These are phyloP conservation scores for Mormyrus iriodes DNA, from an alignment of 2,113 vertebrate genomes.

Conservation along the genomic window DNA sequence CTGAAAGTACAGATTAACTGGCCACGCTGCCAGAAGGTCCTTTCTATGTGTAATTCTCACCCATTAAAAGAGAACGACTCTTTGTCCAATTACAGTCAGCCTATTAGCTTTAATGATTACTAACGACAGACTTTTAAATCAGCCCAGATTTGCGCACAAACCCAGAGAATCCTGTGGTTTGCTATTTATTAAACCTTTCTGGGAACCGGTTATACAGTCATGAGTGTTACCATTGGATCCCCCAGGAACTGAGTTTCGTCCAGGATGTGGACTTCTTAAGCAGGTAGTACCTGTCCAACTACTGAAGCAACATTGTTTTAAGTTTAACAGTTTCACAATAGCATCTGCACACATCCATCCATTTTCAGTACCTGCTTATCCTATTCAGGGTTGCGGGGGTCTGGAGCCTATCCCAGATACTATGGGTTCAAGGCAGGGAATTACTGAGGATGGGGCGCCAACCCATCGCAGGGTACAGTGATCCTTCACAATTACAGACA, in stretches of 20 bases:
- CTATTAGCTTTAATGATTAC: constrained; percentile 21
- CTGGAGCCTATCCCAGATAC: background rate
- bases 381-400: background rate
- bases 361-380: background rate
- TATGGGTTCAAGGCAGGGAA: too few relatives aligned
- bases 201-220: constrained; percentile 17
- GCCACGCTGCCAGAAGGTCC: constrained; percentile 4
- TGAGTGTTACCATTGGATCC: constrained; percentile 3
- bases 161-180: background rate
- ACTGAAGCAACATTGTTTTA: background rate
- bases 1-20: constrained; percentile 11
- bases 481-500: background rate
- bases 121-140: constrained; percentile 22
- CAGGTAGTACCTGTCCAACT: background rate
- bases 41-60: background rate
- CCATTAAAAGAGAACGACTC: constrained; percentile 4
- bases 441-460: background rate
- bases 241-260: constrained; percentile 6
- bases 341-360: background rate
- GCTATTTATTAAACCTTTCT: constrained; percentile 15
- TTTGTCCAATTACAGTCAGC: constrained; percentile 3
- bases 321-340: background rate
- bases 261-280: background rate
- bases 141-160: constrained; percentile 2
- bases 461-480: background rate